These are phyloP conservation scores for Glomeris maerens DNA, from an alignment of 1,140 invertebrate genomes.

Conservation along the genomic window DNA sequence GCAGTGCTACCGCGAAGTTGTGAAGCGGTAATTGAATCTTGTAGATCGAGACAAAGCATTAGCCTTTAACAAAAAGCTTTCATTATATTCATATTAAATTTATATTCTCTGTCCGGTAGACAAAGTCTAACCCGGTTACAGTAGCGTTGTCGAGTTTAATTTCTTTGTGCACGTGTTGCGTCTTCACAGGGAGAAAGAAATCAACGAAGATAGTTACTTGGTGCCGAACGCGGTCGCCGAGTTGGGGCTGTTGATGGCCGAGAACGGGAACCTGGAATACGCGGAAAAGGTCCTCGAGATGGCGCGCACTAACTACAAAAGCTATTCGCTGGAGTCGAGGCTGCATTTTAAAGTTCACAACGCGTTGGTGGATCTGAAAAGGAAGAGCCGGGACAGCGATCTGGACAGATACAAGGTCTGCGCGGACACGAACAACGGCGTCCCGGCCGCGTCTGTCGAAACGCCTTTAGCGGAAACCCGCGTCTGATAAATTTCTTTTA, in stretches of 20 bases:
- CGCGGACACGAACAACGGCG: no score
- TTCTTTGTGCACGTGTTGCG: no score
- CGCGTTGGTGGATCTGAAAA: slow-evolving; percentile 40
- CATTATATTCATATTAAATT: no score
- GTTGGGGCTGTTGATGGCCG: slow-evolving; percentile 57
- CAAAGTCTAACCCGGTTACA: no score
- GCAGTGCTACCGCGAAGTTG: slow-evolving; percentile 52
- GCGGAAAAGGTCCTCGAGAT: slow-evolving; percentile 61
- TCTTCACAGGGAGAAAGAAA: slow-evolving; percentile 51
- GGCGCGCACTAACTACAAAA: slow-evolving; percentile 75
- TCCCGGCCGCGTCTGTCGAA: no score
- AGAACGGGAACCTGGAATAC: slow-evolving; percentile 46
- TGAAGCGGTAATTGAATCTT: slow-evolving; percentile 35
- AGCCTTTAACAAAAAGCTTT: no score
- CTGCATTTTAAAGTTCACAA: slow-evolving; percentile 84
- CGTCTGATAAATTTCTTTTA: no score
- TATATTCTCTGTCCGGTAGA: no score
- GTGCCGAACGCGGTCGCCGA: slow-evolving; percentile 77
- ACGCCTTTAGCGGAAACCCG: no score
- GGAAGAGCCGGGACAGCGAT: slow-evolving; percentile 16
- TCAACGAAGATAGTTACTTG: slow-evolving; percentile 70
- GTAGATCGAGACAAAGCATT: no score
- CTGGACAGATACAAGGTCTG: no score
- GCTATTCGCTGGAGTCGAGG: slow-evolving; percentile 75
- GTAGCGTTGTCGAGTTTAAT: no score